A percentile compares a stretch with the other conserved stretches of the same genome.
phyloP scores from a whole-genome alignment of 2,888 invertebrate genomes.

The Catocala nupta region DNA sequence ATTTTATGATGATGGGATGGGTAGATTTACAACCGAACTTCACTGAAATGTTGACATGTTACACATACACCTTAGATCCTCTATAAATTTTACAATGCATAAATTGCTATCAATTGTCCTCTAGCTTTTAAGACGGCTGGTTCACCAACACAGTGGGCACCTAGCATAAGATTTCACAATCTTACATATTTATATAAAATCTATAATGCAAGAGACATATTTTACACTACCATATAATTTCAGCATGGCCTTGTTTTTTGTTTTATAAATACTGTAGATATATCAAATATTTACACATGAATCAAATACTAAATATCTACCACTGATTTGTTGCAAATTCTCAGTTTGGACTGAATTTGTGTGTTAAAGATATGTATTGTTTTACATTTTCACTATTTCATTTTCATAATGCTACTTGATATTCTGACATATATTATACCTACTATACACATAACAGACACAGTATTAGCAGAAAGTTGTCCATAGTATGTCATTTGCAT shows the following conservation, averaged over 20 bases:
- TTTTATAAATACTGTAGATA: conserved; percentile 49
- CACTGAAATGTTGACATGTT: too few relatives aligned
- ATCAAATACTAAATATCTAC: conserved; percentile 45
- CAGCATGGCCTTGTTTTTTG: conserved; percentile 25
- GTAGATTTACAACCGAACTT: too few relatives aligned
- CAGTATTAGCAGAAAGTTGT: conserved; percentile 58
- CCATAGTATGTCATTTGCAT: conserved; percentile 59
- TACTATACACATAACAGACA: conserved; percentile 61
- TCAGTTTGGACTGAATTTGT: conserved; percentile 22
- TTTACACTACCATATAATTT: background rate
- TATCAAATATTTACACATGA: conserved; percentile 32
- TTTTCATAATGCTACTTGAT: conserved; percentile 36
- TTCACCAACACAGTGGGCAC: too few relatives aligned
- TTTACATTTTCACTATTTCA: conserved; percentile 44
- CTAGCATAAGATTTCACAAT: too few relatives aligned
- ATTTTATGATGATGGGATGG: too few relatives aligned
- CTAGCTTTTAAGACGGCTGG: too few relatives aligned
- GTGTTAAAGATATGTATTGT: conserved; percentile 45
- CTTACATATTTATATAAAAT: background rate
- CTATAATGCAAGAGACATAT: background rate
- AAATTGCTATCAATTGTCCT: too few relatives aligned
- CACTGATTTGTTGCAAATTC: conserved; percentile 26
- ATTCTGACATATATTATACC: conserved; percentile 33
- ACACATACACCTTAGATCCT: too few relatives aligned
- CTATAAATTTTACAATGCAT: too few relatives aligned